phyloP scores from a whole-genome alignment of 1,140 invertebrate species.

The Trichogramma pretiosum region DNA sequence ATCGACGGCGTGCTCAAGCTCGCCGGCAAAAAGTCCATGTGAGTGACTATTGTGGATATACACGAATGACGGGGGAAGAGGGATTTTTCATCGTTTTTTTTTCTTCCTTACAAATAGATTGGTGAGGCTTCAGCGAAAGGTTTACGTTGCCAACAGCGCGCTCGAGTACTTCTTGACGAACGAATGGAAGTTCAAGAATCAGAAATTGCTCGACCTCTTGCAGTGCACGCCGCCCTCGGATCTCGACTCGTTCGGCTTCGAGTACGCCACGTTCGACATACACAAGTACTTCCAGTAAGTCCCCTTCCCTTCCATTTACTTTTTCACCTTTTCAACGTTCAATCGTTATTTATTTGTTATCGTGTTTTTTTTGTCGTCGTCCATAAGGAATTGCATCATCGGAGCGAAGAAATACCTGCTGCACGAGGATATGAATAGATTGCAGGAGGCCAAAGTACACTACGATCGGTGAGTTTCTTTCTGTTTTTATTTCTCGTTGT shows the following conservation, averaged over 20 bases:
- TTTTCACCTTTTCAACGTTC: slow-evolving; percentile 31
- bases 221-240: slow-evolving; percentile 54
- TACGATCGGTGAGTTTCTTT: slow-evolving; percentile 45
- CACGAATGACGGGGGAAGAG: too few relatives aligned
- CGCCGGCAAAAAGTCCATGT: slow-evolving; percentile 64
- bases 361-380: slow-evolving; percentile 10
- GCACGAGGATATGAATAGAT: slow-evolving; percentile 47
- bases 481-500: too few relatives aligned
- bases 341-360: slow-evolving; percentile 11
- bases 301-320: slow-evolving; percentile 1
- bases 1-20: slow-evolving; percentile 55
- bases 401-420: slow-evolving; percentile 52
- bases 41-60: too few relatives aligned
- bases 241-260: slow-evolving; percentile 54
- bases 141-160: slow-evolving; percentile 66
- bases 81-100: slow-evolving; percentile 1
- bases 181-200: slow-evolving; percentile 73
- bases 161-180: slow-evolving; percentile 71
- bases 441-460: slow-evolving; percentile 39
- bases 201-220: slow-evolving; percentile 59
- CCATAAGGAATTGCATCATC: slow-evolving; percentile 42
- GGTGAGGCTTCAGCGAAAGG: slow-evolving; percentile 67
- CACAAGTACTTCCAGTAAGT: slow-evolving; percentile 34
- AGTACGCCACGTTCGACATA: slow-evolving; percentile 27
- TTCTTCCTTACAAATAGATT: slow-evolving; percentile 52